Percentiles rank a stretch among this genome's conserved stretches.
Conservation (phyloP, 2,113 vertebrate species). For the Todiramphus saurophagus region DNA sequence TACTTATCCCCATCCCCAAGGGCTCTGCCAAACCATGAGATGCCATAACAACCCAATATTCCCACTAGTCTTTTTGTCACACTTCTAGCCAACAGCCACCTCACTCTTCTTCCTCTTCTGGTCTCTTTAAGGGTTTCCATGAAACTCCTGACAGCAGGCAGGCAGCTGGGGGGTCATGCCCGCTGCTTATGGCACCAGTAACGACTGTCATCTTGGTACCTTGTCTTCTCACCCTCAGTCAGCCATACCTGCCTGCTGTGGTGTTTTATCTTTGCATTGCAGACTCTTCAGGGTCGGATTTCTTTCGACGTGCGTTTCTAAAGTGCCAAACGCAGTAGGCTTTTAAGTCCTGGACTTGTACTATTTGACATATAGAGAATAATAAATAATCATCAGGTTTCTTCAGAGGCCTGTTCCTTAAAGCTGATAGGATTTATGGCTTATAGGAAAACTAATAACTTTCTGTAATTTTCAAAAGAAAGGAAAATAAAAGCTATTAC, state of each 20-base stretch:
- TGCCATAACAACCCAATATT: background rate
- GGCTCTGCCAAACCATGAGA: background rate
- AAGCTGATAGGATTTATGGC: background rate
- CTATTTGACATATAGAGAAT: background rate
- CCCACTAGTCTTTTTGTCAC: background rate
- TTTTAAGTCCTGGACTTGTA: background rate
- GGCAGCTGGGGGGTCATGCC: background rate
- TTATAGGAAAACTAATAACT: background rate
- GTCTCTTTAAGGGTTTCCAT: background rate
- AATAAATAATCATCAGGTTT: background rate
- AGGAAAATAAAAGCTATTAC: background rate
- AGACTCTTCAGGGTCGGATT: background rate
- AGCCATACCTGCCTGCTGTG: background rate
- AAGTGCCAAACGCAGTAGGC: background rate
- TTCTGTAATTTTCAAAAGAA: slow-evolving; percentile 5
- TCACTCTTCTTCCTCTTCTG: background rate
- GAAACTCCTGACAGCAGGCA: background rate
- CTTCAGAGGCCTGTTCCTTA: background rate
- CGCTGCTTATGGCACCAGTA: background rate
- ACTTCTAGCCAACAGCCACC: background rate
- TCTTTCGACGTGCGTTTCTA: background rate
- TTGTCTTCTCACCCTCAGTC: background rate
- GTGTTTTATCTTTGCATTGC: background rate
- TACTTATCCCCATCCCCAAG: background rate
- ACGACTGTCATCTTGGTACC: background rate